phyloP scores from a whole-genome alignment of 1,140 invertebrate species.

The Drosophila busckii region DNA sequence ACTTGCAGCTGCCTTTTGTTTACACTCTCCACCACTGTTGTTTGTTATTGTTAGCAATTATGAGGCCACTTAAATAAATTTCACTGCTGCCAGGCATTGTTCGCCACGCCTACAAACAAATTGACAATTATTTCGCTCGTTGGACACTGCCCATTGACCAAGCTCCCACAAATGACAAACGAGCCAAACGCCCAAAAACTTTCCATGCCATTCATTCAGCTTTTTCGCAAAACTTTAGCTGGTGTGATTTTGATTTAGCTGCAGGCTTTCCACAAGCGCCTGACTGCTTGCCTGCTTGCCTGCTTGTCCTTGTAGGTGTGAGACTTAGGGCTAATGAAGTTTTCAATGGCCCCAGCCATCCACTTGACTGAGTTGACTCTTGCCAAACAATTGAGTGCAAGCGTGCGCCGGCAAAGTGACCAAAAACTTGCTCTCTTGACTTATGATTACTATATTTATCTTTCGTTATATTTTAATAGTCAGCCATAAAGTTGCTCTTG shows the following conservation, averaged over 20 bases:
- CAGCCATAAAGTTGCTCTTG: slow-evolving; percentile 6
- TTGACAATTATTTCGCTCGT: slow-evolving; percentile 59
- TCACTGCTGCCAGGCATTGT: slow-evolving; percentile 54
- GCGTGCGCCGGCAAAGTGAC: neutral
- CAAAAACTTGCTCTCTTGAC: slow-evolving; percentile 20
- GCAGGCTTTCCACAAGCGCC: slow-evolving; percentile 22
- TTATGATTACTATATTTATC: slow-evolving; percentile 33
- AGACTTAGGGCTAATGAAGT: slow-evolving; percentile 40
- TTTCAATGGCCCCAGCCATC: slow-evolving; percentile 22
- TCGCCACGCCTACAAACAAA: slow-evolving; percentile 44
- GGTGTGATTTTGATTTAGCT: slow-evolving; percentile 67
- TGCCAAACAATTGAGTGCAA: slow-evolving; percentile 13
- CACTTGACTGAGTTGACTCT: slow-evolving; percentile 17
- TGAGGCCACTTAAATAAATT: slow-evolving; percentile 69
- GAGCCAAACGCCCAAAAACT: slow-evolving; percentile 52
- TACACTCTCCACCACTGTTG: slow-evolving; percentile 12
- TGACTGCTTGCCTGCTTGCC: too few species aligned
- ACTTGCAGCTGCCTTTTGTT: slow-evolving; percentile 61
- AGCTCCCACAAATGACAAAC: slow-evolving; percentile 48
- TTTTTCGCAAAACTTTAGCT: slow-evolving; percentile 50
- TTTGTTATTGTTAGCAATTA: slow-evolving; percentile 61
- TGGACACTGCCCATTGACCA: neutral
- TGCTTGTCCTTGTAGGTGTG: too few species aligned
- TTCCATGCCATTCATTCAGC: slow-evolving; percentile 65
- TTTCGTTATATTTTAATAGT: slow-evolving; percentile 24